Percentiles rank a stretch among this genome's conserved stretches.
phyloP scores from a whole-genome alignment of 2,888 invertebrate genomes.

The Meiosimyza platycephala region DNA sequence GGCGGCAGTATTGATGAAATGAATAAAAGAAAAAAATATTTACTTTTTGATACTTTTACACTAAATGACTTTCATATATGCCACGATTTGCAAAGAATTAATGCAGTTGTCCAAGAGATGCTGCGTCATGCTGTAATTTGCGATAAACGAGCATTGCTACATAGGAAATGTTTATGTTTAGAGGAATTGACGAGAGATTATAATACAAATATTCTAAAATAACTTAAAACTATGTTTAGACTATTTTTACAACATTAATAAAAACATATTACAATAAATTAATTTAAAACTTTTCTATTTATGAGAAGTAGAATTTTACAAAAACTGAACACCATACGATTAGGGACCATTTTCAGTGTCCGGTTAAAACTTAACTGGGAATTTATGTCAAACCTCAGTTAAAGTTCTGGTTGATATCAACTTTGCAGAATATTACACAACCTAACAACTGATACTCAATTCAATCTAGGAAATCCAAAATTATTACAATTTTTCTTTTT shows the following conservation, averaged over 20 bases:
- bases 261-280: no score
- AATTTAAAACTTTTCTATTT: no score
- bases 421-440: no score
- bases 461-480: no score
- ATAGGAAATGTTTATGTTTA: slow-evolving; percentile 45
- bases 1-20: neutral
- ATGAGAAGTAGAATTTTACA: no score
- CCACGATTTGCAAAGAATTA: slow-evolving; percentile 57
- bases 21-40: slow-evolving; percentile 34
- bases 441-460: no score
- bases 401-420: no score
- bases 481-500: no score
- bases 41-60: slow-evolving; percentile 59
- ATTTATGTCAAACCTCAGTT: no score
- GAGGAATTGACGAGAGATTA: slow-evolving; percentile 38
- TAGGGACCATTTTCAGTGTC: no score
- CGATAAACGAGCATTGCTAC: slow-evolving; percentile 48
- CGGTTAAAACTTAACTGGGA: no score
- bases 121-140: slow-evolving; percentile 53
- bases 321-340: no score
- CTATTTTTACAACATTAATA: slow-evolving; percentile 27
- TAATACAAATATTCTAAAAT: slow-evolving; percentile 10
- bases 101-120: slow-evolving; percentile 51
- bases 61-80: slow-evolving; percentile 58
- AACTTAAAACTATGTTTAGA: neutral